These are phyloP conservation scores for Albula goreensis DNA, from an alignment of 2,113 vertebrate genomes.

Conservation along the genomic window DNA sequence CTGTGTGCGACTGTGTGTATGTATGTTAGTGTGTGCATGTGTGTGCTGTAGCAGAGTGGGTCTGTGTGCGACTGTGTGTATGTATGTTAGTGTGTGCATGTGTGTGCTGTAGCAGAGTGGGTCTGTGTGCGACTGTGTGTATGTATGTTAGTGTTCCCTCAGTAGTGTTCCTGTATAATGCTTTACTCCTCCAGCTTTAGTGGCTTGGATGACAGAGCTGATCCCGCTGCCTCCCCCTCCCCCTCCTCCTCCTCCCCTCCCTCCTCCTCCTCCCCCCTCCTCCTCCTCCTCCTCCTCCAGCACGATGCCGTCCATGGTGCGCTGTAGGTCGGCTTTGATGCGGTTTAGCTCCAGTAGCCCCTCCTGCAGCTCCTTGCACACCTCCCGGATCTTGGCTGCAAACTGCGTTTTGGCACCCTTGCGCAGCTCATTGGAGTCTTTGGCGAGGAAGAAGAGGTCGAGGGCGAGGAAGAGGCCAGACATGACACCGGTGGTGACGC, in stretches of 20 bases:
- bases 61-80: no score
- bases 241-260: constrained; percentile 58
- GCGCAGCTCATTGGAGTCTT: constrained; percentile 65
- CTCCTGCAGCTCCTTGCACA: constrained; percentile 60
- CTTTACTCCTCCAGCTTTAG: background rate
- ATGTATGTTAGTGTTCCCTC: no score
- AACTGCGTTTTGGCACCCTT: constrained; percentile 70
- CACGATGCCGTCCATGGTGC: constrained; percentile 69
- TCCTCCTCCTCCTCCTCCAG: constrained; percentile 65
- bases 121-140: no score
- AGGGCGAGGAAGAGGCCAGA: constrained; percentile 65
- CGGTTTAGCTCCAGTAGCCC: constrained; percentile 64
- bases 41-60: no score
- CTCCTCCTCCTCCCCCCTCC: constrained; percentile 55
- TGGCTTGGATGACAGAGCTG: background rate
- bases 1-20: no score
- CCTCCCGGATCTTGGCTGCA: constrained; percentile 61
- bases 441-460: constrained; percentile 70
- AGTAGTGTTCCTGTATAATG: background rate
- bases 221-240: constrained; percentile 45
- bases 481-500: constrained; percentile 64
- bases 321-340: constrained; percentile 66
- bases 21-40: no score
- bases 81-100: no score
- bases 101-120: no score